Conservation (phyloP, 2,888 invertebrate genomes). For the Troides oblongomaculatus region DNA sequence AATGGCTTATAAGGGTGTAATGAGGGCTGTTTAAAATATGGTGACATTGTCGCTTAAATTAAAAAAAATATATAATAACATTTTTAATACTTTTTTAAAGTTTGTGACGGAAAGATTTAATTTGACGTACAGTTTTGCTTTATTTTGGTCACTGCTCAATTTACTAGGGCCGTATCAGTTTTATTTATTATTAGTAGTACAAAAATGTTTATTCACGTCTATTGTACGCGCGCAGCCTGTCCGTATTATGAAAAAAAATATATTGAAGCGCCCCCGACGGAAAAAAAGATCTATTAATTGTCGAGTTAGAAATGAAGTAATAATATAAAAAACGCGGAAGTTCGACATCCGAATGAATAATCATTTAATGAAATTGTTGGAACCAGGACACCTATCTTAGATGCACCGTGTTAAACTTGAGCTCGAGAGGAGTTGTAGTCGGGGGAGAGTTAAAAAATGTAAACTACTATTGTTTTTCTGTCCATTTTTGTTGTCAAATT, state of each 20-base stretch:
- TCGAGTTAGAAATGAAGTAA: not conserved
- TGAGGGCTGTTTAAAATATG: conserved; percentile 2
- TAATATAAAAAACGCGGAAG: not conserved
- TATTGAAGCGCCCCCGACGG: not conserved
- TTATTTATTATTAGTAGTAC: conserved; percentile 41
- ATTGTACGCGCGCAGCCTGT: not conserved
- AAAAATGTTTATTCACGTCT: conserved; percentile 33
- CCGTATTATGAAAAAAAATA: not conserved
- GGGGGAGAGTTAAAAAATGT: not conserved
- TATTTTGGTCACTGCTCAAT: conserved; percentile 44
- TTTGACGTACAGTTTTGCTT: not conserved
- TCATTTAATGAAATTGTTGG: not conserved
- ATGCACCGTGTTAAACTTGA: not conserved
- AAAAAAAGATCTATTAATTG: not conserved
- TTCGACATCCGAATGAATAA: not conserved
- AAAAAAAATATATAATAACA: not conserved
- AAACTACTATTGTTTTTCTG: conserved; percentile 10
- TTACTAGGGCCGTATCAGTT: conserved; percentile 28
- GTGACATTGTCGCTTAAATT: not conserved
- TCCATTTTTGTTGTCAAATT: conserved; percentile 29
- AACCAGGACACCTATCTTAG: not conserved
- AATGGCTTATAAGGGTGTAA: not conserved
- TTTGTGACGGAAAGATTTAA: not conserved
- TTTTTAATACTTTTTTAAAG: not conserved
- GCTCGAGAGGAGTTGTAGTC: not conserved